phyloP scores from a whole-genome alignment of 2,888 invertebrate genomes.

The Steinernema scapterisci region DNA sequence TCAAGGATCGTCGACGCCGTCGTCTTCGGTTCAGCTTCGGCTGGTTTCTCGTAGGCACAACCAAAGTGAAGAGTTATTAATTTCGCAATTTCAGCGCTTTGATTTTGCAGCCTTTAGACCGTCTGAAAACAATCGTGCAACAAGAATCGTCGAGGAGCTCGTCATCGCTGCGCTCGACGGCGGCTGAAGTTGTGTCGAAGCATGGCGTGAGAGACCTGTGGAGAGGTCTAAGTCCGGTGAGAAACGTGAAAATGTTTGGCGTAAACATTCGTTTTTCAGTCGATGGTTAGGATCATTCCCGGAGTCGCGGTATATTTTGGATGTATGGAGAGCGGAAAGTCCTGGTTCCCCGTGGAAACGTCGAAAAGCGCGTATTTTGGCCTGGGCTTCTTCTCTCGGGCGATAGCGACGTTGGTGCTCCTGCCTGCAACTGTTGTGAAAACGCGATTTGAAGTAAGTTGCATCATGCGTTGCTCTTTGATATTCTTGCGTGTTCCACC shows the following conservation, averaged over 20 bases:
- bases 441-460: slow-evolving; percentile 42
- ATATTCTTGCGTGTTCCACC: too few species aligned
- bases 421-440: slow-evolving; percentile 43
- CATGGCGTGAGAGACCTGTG: slow-evolving; percentile 41
- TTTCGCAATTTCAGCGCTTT: slow-evolving; percentile 36
- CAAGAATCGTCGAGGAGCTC: slow-evolving; percentile 34
- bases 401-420: slow-evolving; percentile 35
- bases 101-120: slow-evolving; percentile 43
- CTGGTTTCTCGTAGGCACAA: background rate
- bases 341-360: slow-evolving; percentile 31
- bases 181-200: background rate
- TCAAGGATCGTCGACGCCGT: slow-evolving; percentile 1
- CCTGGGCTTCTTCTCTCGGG: slow-evolving; percentile 40
- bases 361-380: slow-evolving; percentile 33
- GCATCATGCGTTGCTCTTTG: too few species aligned
- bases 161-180: background rate
- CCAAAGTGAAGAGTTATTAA: background rate
- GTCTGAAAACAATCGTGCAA: slow-evolving; percentile 42
- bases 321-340: slow-evolving; percentile 28
- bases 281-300: slow-evolving; percentile 42
- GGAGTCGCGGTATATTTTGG: slow-evolving; percentile 44
- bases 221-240: slow-evolving; percentile 43
- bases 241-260: too few species aligned
- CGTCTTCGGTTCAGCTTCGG: slow-evolving; percentile 1
- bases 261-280: slow-evolving; percentile 33